Conservation (phyloP, 2,888 invertebrate genomes). For the Rhimphoctona megacephalus region DNA sequence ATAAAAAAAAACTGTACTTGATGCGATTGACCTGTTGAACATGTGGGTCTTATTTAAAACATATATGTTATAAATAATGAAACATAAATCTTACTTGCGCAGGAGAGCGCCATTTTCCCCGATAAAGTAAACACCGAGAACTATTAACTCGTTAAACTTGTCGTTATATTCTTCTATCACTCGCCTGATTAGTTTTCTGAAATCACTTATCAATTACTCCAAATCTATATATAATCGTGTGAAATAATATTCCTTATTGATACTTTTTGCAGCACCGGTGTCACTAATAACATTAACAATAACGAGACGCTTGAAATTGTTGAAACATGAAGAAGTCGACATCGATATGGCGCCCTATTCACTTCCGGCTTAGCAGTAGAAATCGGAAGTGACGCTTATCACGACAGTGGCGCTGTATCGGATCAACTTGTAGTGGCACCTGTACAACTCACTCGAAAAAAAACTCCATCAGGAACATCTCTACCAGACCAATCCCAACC, state of each 20-base stretch:
- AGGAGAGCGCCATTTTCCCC: conserved; percentile 88
- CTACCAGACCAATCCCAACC: too few relatives aligned
- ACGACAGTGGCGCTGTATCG: conserved; percentile 1
- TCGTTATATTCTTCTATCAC: background rate
- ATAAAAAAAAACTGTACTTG: conserved; percentile 3
- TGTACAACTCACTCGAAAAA: too few relatives aligned
- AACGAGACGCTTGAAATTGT: background rate
- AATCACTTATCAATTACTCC: background rate
- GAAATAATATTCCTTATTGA: background rate
- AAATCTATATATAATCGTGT: background rate
- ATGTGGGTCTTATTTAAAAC: background rate
- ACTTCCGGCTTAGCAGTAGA: background rate
- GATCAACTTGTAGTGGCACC: background rate
- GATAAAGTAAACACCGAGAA: conserved; percentile 7
- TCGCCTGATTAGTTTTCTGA: background rate
- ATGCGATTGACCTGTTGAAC: background rate
- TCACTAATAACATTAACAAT: conserved; percentile 12
- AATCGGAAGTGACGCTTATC: conserved; percentile 1
- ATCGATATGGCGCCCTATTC: conserved; percentile 11
- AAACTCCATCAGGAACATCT: too few relatives aligned
- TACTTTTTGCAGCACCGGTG: background rate
- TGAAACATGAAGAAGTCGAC: conserved; percentile 2
- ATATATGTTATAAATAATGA: conserved; percentile 18
- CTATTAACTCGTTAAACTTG: background rate
- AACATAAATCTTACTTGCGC: conserved; percentile 87